Evolutionary conservation across 2,113 vertebrate species (phyloP), one percentile per base, ranked within the genome.

Genomic region (Phaethornis superciliosus): DNA sequence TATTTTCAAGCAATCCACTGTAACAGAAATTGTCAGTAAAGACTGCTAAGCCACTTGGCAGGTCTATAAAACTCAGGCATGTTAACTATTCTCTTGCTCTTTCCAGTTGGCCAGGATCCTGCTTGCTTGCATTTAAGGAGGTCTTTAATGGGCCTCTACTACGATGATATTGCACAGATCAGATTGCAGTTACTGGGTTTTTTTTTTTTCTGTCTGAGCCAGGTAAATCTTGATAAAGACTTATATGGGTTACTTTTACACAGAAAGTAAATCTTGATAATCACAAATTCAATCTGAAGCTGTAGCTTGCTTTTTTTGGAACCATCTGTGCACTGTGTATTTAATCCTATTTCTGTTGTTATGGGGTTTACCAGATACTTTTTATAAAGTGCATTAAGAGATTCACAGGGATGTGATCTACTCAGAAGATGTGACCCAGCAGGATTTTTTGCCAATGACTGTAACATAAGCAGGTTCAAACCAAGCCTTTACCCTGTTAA

Each of bases 201-300:
- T 88, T 74, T 75, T 75, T 96, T 95, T 88, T 83, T 65, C 51
- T 78, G 81, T 59, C 52, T 91, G 80, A 92, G 85, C 81, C 74
- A 80, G 74, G 52, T 91, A 96, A 85, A 91, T 89, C 83, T 82
- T 85, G 55, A 52, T 81, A 88, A 54, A 82, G 75, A 62, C 40
- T 90, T 91, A 55, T 2, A 30, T 3, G 21, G 58, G 51, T 74
- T 81, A 70, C 27, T 88, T 93, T 88, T 76, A 84, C 16, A 62
- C 35, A 60, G 67, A 81, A 93, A 95, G 88, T 58, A 95, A 96
- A 93, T 90, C 91, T 85, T 81, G 37, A 24, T 47, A 81, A 89
- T 51, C 49, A 89, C 75, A 84, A 89, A 80, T 65, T 75, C 64
- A 65, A 85, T 96, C 74, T 51, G 63, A 92, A 95, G 79, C 15